These are phyloP conservation scores for Zeus faber DNA, from an alignment of 2,113 vertebrate species.

Conservation along the genomic window DNA sequence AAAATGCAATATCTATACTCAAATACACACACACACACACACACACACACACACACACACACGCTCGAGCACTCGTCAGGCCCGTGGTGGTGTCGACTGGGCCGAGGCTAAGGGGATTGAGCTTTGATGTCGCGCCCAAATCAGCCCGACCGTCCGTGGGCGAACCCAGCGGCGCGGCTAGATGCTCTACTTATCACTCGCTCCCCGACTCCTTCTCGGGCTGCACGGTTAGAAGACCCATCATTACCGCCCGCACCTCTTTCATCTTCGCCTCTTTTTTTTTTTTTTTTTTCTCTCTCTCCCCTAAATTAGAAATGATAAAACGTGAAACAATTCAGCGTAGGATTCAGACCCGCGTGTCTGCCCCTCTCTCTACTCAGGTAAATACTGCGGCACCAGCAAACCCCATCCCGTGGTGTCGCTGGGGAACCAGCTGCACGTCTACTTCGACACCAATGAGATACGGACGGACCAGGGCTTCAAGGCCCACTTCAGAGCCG, in stretches of 20 bases:
- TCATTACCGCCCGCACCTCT: too few relatives aligned
- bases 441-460: slow-evolving; percentile 73
- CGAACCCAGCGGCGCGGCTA: slow-evolving; percentile 16
- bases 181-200: slow-evolving; percentile 12
- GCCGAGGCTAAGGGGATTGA: slow-evolving; percentile 17
- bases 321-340: too few relatives aligned
- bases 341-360: neutral
- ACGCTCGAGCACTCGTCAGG: neutral
- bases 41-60: slow-evolving; percentile 1
- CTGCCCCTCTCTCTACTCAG: slow-evolving; percentile 30
- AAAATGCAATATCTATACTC: neutral
- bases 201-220: neutral
- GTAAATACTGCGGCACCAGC: slow-evolving; percentile 71
- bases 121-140: slow-evolving; percentile 44
- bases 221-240: slow-evolving; percentile 5
- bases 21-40: neutral
- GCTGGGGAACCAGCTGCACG: slow-evolving; percentile 62
- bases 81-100: too few relatives aligned
- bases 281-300: too few relatives aligned
- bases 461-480: slow-evolving; percentile 67
- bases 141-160: slow-evolving; percentile 22
- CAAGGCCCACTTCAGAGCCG: slow-evolving; percentile 68
- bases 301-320: too few relatives aligned
- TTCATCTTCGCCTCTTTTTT: too few relatives aligned
- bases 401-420: slow-evolving; percentile 64